phyloP scores from a whole-genome alignment of 1,140 invertebrate genomes.

The Cotesia chilonis region DNA sequence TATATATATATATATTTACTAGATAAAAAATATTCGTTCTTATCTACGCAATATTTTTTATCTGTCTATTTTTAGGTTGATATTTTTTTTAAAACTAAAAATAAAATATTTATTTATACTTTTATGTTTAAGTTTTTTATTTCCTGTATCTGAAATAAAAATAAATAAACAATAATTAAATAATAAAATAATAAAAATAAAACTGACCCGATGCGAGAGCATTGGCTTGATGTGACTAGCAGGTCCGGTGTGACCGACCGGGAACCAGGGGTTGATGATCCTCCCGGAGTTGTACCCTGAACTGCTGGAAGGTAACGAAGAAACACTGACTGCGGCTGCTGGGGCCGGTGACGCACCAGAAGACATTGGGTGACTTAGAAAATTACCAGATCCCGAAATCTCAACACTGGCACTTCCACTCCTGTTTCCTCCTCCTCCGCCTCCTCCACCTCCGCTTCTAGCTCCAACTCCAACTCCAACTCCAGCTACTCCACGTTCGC shows the following conservation, averaged over 20 bases:
- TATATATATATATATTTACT: background rate
- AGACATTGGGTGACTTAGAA: constrained; percentile 50
- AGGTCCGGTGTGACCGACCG: constrained; percentile 48
- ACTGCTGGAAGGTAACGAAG: constrained; percentile 50
- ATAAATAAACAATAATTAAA: background rate
- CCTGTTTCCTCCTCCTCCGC: no score
- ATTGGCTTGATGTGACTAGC: constrained; percentile 56
- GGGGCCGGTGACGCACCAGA: constrained; percentile 43
- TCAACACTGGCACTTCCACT: constrained; percentile 40
- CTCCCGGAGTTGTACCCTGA: constrained; percentile 50
- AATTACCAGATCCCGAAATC: constrained; percentile 40
- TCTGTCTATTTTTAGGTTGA: no score
- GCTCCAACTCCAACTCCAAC: constrained; percentile 14
- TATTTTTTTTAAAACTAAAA: no score
- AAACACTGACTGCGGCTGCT: constrained; percentile 41
- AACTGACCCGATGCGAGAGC: constrained; percentile 57
- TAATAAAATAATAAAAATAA: background rate
- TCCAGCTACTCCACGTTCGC: constrained; percentile 16
- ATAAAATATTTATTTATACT: background rate
- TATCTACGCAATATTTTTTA: background rate
- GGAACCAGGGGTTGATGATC: constrained; percentile 59
- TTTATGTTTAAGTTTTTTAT: no score
- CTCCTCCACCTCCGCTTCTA: constrained; percentile 18
- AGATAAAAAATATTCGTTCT: background rate
- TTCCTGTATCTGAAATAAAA: background rate